Base-by-base conservation (phyloP, 2,113 vertebrate species). In the Pleuronectes platessa region DNA sequence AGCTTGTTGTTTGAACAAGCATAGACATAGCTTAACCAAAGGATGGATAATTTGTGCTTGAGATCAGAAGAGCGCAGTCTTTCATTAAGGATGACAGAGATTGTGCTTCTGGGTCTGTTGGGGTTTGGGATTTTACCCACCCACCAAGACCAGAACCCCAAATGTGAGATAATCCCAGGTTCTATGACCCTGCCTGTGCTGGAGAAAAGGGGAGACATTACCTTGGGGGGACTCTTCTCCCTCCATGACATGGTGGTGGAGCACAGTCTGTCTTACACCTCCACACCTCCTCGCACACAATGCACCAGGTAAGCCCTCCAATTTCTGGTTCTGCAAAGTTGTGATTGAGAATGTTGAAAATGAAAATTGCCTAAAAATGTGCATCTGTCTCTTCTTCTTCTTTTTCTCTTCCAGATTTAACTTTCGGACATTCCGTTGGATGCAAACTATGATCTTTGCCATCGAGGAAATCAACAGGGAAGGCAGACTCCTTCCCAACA, bases 391-490 rank as follows among this genome's bases (percentile, higher is more conserved):
- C 12, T 12, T 42, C 40, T 42, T 42, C 40, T 42, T 42, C 40
- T 42, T 31, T 14, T 71, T 5, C 37, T 64, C 23, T 59, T 58
- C 4, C 47, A 95, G 95, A 74, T 94, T 95, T 85, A 94, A 94
- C 73, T 94, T 95, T 59, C 65, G 94, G 47, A 94, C 92, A 2
- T 95, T 95, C 63, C 90, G 94, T 12, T 95, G 94, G 93, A 94
- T 94, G 93, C 94, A 94, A 84, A 94, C 94, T 4, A 95, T 95
- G 94, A 93, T 95, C 35, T 95, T 95, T 91, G 93, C 94, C 17
- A 90, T 95, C 2, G 93, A 95, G 53, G 87, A 95, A 84, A 94
- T 95, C 62, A 95, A 95, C 87, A 90, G 76, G 65, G 77, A 93
- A 18, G 71, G 71, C 1, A 69, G 11, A 4, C 78, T 95, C 13